A percentile compares a stretch with the other conserved stretches of the same genome.
These are phyloP conservation scores for Poecilia gillii DNA, from an alignment of 2,797 vertebrate species.

Conservation along the genomic window DNA sequence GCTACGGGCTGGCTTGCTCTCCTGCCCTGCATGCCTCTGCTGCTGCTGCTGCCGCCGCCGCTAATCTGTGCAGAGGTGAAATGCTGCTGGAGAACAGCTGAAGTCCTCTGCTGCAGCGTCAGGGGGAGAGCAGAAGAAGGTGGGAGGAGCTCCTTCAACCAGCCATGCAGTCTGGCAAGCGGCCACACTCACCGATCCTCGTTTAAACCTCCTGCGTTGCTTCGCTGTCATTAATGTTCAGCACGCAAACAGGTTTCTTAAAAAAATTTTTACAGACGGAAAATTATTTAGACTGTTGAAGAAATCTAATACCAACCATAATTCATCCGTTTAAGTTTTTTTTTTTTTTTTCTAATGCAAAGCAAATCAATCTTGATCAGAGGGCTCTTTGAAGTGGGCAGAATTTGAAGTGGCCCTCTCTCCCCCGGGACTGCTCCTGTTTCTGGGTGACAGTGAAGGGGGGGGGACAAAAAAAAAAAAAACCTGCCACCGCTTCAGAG, in stretches of 20 bases:
- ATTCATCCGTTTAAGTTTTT: neutral
- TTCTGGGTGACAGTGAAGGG: constrained; percentile 50
- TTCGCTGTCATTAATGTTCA: constrained; percentile 12
- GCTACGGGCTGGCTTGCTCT: constrained; percentile 38
- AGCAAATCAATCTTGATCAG: constrained; percentile 34
- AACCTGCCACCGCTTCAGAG: constrained; percentile 40
- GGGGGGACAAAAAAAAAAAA: too few relatives aligned
- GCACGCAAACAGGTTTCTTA: neutral
- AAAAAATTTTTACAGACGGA: constrained; percentile 2
- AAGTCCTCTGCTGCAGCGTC: constrained; percentile 65
- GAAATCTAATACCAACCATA: constrained; percentile 1
- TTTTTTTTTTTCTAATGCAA: constrained; percentile 23
- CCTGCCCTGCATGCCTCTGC: constrained; percentile 21
- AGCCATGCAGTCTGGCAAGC: constrained; percentile 48
- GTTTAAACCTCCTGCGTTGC: constrained; percentile 17
- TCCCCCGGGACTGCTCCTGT: constrained; percentile 45
- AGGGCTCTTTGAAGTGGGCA: constrained; percentile 33
- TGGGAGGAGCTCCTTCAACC: constrained; percentile 70
- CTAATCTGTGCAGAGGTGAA: constrained; percentile 26
- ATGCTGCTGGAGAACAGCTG: constrained; percentile 16
- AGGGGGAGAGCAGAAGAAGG: constrained; percentile 49
- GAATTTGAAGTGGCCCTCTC: constrained; percentile 7
- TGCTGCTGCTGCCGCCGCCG: constrained; percentile 22
- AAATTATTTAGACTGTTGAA: constrained; percentile 4
- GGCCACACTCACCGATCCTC: constrained; percentile 32